Evolutionary conservation across 1,140 invertebrate species (phyloP), one percentile per base, ranked within the genome.

Genomic region (Akabosia matsudoensis): DNA sequence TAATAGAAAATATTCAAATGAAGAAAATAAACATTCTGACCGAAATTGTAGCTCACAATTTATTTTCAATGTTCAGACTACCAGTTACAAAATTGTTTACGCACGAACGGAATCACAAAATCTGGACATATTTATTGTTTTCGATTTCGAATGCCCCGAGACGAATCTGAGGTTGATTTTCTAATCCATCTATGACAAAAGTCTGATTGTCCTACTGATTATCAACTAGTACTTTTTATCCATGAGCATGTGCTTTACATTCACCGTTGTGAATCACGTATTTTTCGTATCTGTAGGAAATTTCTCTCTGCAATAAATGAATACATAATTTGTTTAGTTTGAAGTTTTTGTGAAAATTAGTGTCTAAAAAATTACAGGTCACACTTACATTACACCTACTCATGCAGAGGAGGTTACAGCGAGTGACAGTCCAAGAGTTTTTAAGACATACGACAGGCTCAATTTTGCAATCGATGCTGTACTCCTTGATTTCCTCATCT

Each of bases 241-340:
- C 70, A 37, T 72, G 70, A 7, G 31, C 74, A 67, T 37, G 28
- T 24, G 76, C 76, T n/a, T 74, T 52, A 33, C 76, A 77, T 70
- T 74, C 73, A n/a, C 73, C 76, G 22, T 77, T 45, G 52, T 77
- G 76, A 34, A 26, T 56, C 1, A 77, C 73, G 14, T 74, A 77
- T 14, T 77, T 77, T 14, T 77, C 76, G n/a, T 70, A 77, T 52
- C 74, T 76, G 0, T 24, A 34, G 26, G 37, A 54, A 52, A 76
- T 67, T 31, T 74, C 76, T 67, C 56, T 26, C 70, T 52, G 34
- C 45, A 45, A 18, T 72, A 64, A 73, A 30, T 13, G 2, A 24
- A 45, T 45, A 18, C 10, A 72, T 24, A 45, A 72, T 45, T 34
- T 26, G 16, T 72, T 72, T 22, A 7, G 7, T 18, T 18, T 10